Evolutionary conservation across 2,797 vertebrate species (phyloP).

Genomic region (Falco naumanni): DNA sequence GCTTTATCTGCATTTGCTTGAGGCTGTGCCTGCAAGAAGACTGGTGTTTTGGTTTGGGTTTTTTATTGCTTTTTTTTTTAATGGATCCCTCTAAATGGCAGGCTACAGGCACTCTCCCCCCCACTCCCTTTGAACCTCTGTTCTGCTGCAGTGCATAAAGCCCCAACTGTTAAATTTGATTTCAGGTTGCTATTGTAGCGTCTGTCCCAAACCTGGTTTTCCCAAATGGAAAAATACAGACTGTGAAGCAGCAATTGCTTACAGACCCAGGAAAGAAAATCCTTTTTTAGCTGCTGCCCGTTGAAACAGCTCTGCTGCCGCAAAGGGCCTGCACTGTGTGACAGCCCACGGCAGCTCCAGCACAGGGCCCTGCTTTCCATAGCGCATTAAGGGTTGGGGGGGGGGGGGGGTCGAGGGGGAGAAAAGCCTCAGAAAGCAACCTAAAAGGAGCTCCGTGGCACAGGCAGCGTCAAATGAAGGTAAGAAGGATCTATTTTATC

Average conservation of each 20-base stretch:
- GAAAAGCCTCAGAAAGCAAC: not conserved
- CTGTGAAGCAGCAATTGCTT: not conserved
- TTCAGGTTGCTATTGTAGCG: not conserved
- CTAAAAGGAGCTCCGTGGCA: not conserved
- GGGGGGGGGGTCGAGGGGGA: not conserved
- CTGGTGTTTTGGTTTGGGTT: not conserved
- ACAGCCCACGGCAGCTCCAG: rapidly evolving
- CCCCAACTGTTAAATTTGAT: not conserved
- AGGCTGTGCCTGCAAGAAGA: slow-evolving; percentile 4
- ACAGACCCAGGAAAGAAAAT: not conserved
- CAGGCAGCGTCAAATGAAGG: not conserved
- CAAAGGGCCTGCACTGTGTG: not conserved
- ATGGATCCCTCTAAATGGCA: not conserved
- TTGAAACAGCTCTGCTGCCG: not conserved
- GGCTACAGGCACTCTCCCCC: not conserved
- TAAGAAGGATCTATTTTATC: not conserved
- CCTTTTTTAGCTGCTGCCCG: not conserved
- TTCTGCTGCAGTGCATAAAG: not conserved
- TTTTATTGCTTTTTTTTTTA: not conserved
- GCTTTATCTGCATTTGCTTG: not conserved
- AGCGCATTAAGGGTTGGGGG: not conserved
- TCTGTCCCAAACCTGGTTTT: not conserved
- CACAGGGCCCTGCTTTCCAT: not conserved
- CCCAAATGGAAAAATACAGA: not conserved
- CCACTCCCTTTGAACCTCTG: not conserved